These are phyloP conservation scores for Phania funesta DNA, from an alignment of 2,888 invertebrate genomes.

Conservation along the genomic window DNA sequence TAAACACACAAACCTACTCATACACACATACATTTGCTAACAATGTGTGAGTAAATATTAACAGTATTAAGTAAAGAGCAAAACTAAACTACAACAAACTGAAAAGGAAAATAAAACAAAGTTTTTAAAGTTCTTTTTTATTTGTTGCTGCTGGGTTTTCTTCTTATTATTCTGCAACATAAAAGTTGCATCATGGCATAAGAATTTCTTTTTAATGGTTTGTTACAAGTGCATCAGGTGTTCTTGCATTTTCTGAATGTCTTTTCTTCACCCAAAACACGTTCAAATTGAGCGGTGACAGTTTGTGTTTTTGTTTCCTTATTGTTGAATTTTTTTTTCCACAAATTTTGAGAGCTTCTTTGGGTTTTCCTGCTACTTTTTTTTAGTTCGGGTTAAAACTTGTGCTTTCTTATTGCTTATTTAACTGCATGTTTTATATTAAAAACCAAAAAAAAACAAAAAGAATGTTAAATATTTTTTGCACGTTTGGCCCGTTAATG, in stretches of 20 bases:
- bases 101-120: conserved; percentile 26
- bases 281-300: conserved; percentile 67
- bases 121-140: background rate
- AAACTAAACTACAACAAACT: conserved; percentile 21
- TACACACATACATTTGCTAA: background rate
- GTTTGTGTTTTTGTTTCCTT: conserved; percentile 32
- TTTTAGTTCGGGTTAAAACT: conserved; percentile 36
- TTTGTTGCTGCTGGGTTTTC: conserved; percentile 14
- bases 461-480: conserved; percentile 14
- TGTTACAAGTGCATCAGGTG: conserved; percentile 67
- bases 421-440: conserved; percentile 52
- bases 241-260: conserved; percentile 57
- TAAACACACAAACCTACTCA: background rate
- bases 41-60: conserved; percentile 53
- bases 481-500: conserved; percentile 65
- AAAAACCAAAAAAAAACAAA: background rate
- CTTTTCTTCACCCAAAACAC: conserved; percentile 52
- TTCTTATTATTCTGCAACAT: conserved; percentile 37
- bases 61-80: conserved; percentile 41
- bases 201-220: conserved; percentile 65
- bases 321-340: background rate
- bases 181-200: conserved; percentile 57
- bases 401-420: conserved; percentile 59
- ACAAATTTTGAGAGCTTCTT: conserved; percentile 22
- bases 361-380: conserved; percentile 13